Percentiles rank a stretch among this genome's conserved stretches.
Evolutionary conservation across 2,888 invertebrate species (phyloP).

Genomic region (Cheilosia grossa): DNA sequence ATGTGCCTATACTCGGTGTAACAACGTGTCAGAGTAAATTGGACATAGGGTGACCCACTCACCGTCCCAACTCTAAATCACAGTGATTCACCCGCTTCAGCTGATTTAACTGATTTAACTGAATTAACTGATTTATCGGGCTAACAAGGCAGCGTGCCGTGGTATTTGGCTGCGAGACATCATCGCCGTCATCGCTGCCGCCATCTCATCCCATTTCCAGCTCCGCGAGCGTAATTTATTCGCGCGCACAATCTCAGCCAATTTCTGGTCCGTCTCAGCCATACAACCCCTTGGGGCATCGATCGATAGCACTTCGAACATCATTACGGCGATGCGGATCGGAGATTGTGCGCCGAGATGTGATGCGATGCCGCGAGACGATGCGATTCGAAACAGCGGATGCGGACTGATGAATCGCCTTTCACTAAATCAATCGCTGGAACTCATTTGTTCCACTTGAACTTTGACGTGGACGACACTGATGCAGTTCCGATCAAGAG

Average conservation of each 20-base stretch:
- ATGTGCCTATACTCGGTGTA: conserved; percentile 32
- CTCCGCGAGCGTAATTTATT: conserved; percentile 62
- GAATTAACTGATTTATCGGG: conserved; percentile 25
- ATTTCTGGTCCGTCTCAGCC: conserved; percentile 41
- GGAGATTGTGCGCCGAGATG: conserved; percentile 44
- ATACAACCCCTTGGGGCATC: conserved; percentile 41
- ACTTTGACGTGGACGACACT: conserved; percentile 58
- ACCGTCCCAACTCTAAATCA: conserved; percentile 76
- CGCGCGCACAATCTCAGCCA: conserved; percentile 52
- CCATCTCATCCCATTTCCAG: conserved; percentile 31
- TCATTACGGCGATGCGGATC: conserved; percentile 26
- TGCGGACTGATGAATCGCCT: conserved; percentile 70
- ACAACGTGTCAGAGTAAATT: conserved; percentile 73
- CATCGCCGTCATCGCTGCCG: conserved; percentile 3
- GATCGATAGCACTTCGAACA: conserved; percentile 37
- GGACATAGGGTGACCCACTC: conserved; percentile 67
- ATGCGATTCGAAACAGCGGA: conserved; percentile 46
- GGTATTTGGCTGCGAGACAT: conserved; percentile 25
- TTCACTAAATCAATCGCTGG: conserved; percentile 73
- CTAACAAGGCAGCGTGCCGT: conserved; percentile 57
- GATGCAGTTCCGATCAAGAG: conserved; percentile 33
- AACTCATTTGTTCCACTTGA: conserved; percentile 73
- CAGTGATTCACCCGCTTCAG: conserved; percentile 61
- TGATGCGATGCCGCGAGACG: conserved; percentile 25
- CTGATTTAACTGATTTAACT: conserved; percentile 51